Percentiles rank a stretch among this genome's conserved stretches.
Evolutionary conservation across 2,797 vertebrate genomes (phyloP).

Genomic region (Mormyrus proboscirostris): DNA sequence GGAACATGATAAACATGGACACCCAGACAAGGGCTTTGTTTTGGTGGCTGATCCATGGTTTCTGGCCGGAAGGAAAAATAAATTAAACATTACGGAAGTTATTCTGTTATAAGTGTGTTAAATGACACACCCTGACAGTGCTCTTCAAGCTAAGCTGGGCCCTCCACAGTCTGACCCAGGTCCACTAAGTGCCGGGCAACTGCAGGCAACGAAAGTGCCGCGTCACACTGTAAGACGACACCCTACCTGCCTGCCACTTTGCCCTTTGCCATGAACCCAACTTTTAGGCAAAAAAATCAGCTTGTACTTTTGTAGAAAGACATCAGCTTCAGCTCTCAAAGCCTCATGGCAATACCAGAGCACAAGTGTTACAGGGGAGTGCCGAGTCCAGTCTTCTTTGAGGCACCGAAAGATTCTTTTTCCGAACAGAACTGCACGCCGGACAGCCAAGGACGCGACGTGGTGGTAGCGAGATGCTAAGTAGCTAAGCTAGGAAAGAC

Average conservation of each 20-base stretch:
- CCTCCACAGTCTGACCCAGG: not conserved
- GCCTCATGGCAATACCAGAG: not conserved
- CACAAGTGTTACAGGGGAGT: not conserved
- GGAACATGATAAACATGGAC: slow-evolving; percentile 25
- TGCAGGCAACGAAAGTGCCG: not conserved
- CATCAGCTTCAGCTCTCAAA: not conserved
- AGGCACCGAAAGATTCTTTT: not conserved
- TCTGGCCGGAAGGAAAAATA: not conserved
- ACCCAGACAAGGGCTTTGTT: slow-evolving; percentile 20
- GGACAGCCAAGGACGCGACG: not conserved
- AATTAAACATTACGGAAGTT: too few relatives aligned
- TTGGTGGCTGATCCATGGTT: not conserved
- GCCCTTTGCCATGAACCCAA: not conserved
- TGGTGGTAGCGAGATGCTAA: not conserved
- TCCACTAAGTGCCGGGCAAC: not conserved
- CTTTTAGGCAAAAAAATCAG: not conserved
- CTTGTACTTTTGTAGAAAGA: not conserved
- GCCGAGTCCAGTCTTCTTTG: not conserved
- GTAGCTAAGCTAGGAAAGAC: not conserved
- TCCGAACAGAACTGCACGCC: not conserved
- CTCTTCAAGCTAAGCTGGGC: not conserved
- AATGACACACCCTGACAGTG: not conserved
- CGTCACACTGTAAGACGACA: not conserved
- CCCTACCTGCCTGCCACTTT: not conserved
- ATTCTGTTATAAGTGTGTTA: not conserved